Evolutionary conservation across 2,888 invertebrate genomes (phyloP), one percentile per base, ranked within the genome.

Genomic region (Heliconius sara): DNA sequence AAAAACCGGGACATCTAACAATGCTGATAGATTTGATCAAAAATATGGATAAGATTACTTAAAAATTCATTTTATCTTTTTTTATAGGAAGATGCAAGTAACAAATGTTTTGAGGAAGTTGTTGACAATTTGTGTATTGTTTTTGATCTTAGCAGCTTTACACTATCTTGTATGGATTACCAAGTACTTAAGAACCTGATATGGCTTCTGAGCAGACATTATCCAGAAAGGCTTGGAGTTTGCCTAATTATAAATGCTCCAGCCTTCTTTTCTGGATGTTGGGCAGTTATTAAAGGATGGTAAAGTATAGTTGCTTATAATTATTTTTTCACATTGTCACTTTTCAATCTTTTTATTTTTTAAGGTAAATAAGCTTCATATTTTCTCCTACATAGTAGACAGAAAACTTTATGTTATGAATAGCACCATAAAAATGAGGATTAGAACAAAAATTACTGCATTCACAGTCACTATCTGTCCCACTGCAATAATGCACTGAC

Each of bases 101-200:
- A 97, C 87, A 96, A 96, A 87, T 97, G 97, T 91, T 97, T 97
- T 89, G 97, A 97, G 88, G 97, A 97, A 90, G 97, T 97, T 4
- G 96, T 97, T 27, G 97, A 98, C 91, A 97, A 97, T 87, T 89
- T 97, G 27, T 97, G 97, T 88, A 97, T 98, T 87, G 96, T 97
- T 65, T 98, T 98, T 91, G 97, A 98, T 91, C 90, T 98, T 84
- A 96, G 96, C 83, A 96, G 96, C 84, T 97, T 98, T 88, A 97
- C 97, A 79, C 91, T 97, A 68, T 96, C 96, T 68, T 97, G 97
- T 87, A 97, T 98, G 97, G 97, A 98, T 88, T 97, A 97, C 89
- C 97, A 97, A 89, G 95, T 97, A 81, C 95, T 97, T 22, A 97
- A 97, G 90, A 97, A 97, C 89, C 92, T 98, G 60, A 97, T 97